Percentiles rank a stretch among this genome's conserved stretches.
Evolutionary conservation across 1,140 invertebrate genomes (phyloP).

Genomic region (Brachionus angularis): DNA sequence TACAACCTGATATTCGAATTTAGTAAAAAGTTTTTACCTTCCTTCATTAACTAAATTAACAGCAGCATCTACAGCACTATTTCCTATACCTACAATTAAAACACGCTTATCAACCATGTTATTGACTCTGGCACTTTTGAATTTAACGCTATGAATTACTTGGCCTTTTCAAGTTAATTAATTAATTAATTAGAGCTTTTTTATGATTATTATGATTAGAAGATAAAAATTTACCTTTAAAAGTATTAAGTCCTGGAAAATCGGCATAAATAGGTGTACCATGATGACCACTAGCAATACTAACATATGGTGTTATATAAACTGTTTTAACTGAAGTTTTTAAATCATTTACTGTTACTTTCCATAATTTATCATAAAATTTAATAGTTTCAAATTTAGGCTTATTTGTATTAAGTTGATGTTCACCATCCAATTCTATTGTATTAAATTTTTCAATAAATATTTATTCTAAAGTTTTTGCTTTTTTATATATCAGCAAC

Average conservation of each 20-base stretch:
- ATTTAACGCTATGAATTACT: constrained; percentile 53
- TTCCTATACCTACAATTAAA: constrained; percentile 54
- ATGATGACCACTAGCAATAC: constrained; percentile 54
- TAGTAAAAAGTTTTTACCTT: constrained; percentile 47
- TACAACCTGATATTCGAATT: not conserved
- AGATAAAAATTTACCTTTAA: constrained; percentile 49
- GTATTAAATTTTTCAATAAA: not conserved
- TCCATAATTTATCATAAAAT: constrained; percentile 47
- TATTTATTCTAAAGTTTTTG: no score
- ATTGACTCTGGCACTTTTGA: constrained; percentile 51
- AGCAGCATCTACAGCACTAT: constrained; percentile 54
- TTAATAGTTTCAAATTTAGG: constrained; percentile 46
- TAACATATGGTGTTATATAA: constrained; percentile 46
- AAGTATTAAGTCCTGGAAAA: constrained; percentile 52
- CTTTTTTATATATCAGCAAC: no score
- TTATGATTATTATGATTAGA: no score
- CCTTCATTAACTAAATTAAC: constrained; percentile 51
- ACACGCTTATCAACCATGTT: constrained; percentile 50
- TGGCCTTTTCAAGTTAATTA: constrained; percentile 47
- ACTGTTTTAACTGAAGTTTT: constrained; percentile 44
- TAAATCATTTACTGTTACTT: constrained; percentile 44
- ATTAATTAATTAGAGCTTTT: no score
- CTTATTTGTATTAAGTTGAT: constrained; percentile 48
- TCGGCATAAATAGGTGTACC: constrained; percentile 49
- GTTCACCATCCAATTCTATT: not conserved